These are phyloP conservation scores for Bubo blakistoni DNA, from an alignment of 2,113 vertebrate genomes.

Conservation along the genomic window DNA sequence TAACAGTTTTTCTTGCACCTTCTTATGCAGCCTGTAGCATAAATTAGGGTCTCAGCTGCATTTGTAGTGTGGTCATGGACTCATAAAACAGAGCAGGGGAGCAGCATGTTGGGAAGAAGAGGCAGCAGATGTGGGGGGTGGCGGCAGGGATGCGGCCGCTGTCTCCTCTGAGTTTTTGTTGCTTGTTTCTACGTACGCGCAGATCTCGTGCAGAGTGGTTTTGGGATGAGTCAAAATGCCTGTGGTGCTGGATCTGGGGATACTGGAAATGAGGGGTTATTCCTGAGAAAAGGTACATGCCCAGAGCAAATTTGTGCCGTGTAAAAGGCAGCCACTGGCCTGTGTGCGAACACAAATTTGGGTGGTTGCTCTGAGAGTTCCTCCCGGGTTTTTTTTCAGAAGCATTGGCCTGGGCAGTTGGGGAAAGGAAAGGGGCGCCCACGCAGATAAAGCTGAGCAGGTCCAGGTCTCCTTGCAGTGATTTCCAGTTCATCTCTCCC, in stretches of 20 bases:
- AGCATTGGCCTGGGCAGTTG: not conserved
- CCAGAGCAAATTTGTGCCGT: not conserved
- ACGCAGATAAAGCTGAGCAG: fast-evolving
- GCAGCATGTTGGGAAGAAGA: not conserved
- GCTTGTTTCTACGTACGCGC: fast-evolving
- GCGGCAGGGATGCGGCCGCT: fast-evolving
- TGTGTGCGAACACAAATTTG: fast-evolving
- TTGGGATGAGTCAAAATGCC: not conserved
- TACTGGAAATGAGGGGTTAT: not conserved
- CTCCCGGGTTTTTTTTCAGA: not conserved
- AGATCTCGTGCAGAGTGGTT: not conserved
- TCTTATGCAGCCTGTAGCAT: not conserved
- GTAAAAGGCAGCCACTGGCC: not conserved
- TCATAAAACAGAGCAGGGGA: not conserved
- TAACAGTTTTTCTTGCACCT: fast-evolving
- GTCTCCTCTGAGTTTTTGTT: not conserved
- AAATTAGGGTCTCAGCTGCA: fast-evolving
- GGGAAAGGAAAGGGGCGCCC: not conserved
- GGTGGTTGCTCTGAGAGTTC: not conserved
- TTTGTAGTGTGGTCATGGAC: not conserved
- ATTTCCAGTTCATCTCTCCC: not conserved
- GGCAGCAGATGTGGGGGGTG: fast-evolving
- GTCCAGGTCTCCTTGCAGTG: not conserved
- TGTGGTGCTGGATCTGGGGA: fast-evolving
- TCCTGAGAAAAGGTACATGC: not conserved